phyloP scores from a whole-genome alignment of 2,797 vertebrate species.

The Sphaeramia orbicularis region DNA sequence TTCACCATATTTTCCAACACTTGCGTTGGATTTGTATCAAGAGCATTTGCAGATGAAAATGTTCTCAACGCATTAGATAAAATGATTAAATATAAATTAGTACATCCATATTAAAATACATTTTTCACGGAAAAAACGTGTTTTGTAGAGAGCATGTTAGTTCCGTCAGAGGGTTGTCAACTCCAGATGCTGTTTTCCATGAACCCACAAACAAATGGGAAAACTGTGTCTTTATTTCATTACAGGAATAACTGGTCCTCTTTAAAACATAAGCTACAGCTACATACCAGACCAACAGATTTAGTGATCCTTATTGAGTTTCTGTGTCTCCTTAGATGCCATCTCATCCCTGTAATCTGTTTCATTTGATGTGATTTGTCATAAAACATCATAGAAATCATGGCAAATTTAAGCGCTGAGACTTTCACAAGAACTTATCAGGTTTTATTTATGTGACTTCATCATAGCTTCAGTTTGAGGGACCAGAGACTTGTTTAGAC shows the following conservation, averaged over 20 bases:
- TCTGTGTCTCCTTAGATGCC: conserved; percentile 5
- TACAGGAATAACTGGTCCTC: background rate
- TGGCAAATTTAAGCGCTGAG: conserved; percentile 24
- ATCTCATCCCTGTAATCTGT: conserved; percentile 20
- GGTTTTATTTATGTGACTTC: conserved; percentile 47
- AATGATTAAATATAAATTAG: conserved; percentile 2
- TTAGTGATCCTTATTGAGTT: conserved; percentile 22
- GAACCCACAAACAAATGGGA: background rate
- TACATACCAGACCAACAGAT: background rate
- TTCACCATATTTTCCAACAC: conserved; percentile 9
- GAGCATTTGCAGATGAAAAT: background rate
- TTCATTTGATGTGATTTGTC: conserved; percentile 37
- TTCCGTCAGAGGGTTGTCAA: background rate
- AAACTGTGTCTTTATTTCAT: conserved; percentile 19
- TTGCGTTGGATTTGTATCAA: background rate
- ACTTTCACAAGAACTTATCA: conserved; percentile 4
- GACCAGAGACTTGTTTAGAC: conserved; percentile 10
- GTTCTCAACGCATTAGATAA: background rate
- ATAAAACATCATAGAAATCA: conserved; percentile 39
- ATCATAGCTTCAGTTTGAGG: conserved; percentile 15
- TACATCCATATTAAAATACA: background rate
- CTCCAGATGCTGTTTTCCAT: conserved; percentile 28
- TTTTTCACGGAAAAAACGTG: background rate
- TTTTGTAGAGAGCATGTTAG: conserved; percentile 1
- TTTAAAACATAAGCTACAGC: conserved; percentile 10